Evolutionary conservation across 92 coral and sea anemone genomes (phyloP), one percentile per base, ranked within the genome.

Genomic region (Epizoanthus scotinus): DNA sequence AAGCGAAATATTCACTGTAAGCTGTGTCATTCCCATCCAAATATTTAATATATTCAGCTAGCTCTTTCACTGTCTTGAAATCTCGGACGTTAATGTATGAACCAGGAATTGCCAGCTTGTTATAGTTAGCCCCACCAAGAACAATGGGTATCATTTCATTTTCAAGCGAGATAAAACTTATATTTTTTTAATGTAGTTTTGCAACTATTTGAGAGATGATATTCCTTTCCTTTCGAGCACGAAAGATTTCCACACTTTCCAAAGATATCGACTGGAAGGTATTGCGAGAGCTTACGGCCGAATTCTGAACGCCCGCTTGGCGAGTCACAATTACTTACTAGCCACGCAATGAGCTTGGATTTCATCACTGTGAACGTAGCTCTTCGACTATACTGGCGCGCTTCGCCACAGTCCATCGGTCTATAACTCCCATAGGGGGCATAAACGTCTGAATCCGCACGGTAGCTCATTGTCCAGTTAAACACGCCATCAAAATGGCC

Each of bases 71-170:
- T 3, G 91, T 84, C 29, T 60, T 29, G 64, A 88, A 88, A 53
- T 88, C 88, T 59, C 82, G 63, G 5, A 84, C 88, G 53, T 88
- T 80, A 44, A 88, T 84, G 36, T 84, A 88, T 1, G 91, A 88
- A n/a, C 86, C 83, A 25, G 91, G 91, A 60, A 88, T 71, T 34
- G 85, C 85, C 4, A 84, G 70, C 49, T 34, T 75, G 15, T 34
- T 18, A 66, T 86, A 86, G n/a, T 73, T 55, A 13, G 88, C 91
- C 3, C 91, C 91, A 0, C 91, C 91, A 74, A 88, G 82, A 19
- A 88, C 88, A 59, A 88, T 71, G 21, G 91, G 91, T 24, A 88
- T 82, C 58, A 92, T 58, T 18, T 75, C 91, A 61, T 92, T 92
- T 10, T 67, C 91, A 84, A 14, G 91, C 91, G 3, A 88, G 85